phyloP scores from a whole-genome alignment of 2,888 invertebrate genomes.

The Isoperla grammatica region DNA sequence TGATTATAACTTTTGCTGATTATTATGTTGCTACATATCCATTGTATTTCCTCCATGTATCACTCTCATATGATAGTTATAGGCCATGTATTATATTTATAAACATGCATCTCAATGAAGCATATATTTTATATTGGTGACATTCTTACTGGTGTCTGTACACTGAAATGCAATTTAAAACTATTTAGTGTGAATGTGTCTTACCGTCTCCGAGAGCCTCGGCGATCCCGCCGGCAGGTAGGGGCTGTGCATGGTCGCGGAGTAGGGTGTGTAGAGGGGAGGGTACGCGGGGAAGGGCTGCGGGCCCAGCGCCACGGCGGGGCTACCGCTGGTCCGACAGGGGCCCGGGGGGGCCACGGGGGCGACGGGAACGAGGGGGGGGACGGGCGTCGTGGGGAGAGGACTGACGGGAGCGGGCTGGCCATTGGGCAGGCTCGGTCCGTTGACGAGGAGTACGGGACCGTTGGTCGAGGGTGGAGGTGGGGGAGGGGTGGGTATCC shows the following conservation, averaged over 20 bases:
- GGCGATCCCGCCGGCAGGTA: constrained; percentile 55
- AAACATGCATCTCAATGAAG: too few relatives aligned
- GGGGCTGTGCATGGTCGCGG: constrained; percentile 61
- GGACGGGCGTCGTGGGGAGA: constrained; percentile 12
- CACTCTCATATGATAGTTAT: too few relatives aligned
- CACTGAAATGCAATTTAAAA: background rate
- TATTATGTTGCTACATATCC: too few relatives aligned
- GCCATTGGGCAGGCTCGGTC: constrained; percentile 16
- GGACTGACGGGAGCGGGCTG: constrained; percentile 33
- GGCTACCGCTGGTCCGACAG: constrained; percentile 26
- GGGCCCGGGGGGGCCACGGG: constrained; percentile 23
- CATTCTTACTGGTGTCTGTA: too few relatives aligned
- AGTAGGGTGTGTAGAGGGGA: constrained; percentile 74
- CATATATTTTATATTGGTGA: too few relatives aligned
- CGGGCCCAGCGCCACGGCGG: constrained; percentile 36
- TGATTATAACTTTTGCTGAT: too few relatives aligned
- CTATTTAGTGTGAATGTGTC: background rate
- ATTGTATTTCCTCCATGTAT: too few relatives aligned
- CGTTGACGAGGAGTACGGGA: constrained; percentile 19
- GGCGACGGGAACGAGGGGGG: constrained; percentile 21
- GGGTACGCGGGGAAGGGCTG: constrained; percentile 50
- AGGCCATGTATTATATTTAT: too few relatives aligned
- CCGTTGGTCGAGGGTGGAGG: constrained; percentile 40
- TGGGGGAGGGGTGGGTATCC: constrained; percentile 54
- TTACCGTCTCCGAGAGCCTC: constrained; percentile 42